Percentiles rank a stretch among this genome's conserved stretches.
These are phyloP conservation scores for Albula glossodonta DNA, from an alignment of 2,113 vertebrate species.

Conservation along the genomic window DNA sequence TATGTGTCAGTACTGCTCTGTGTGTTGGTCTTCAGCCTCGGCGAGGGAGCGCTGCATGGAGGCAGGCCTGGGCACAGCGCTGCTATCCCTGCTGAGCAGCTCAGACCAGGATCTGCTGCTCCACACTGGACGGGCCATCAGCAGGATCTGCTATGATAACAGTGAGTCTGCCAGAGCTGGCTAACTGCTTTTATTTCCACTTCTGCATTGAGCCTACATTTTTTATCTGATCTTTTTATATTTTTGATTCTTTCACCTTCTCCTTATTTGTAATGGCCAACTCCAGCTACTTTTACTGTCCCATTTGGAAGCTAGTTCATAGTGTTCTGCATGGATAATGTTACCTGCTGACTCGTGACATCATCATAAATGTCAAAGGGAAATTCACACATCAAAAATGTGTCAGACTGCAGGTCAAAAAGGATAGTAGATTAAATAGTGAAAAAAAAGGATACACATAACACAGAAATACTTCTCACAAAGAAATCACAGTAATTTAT, in stretches of 20 bases:
- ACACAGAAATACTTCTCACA: no score
- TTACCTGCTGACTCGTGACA: no score
- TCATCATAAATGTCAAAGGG: no score
- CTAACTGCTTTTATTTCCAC: no score
- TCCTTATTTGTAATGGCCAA: neutral
- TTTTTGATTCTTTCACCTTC: neutral
- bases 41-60: slow-evolving; percentile 76
- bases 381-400: no score
- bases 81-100: slow-evolving; percentile 76
- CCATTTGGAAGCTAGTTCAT: neutral
- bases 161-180: slow-evolving; percentile 57
- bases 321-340: no score
- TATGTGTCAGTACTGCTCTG: neutral
- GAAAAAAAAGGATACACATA: no score
- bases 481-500: no score
- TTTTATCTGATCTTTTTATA: neutral
- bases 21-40: slow-evolving; percentile 59
- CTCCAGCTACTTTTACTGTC: neutral
- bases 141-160: slow-evolving; percentile 76
- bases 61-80: slow-evolving; percentile 66
- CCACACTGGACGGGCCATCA: slow-evolving; percentile 70
- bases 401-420: no score
- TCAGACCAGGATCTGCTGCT: slow-evolving; percentile 76
- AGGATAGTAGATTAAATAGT: no score
- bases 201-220: neutral